Base-by-base conservation (phyloP, 2,888 invertebrate genomes). In the Drosophila kambysellisi region DNA sequence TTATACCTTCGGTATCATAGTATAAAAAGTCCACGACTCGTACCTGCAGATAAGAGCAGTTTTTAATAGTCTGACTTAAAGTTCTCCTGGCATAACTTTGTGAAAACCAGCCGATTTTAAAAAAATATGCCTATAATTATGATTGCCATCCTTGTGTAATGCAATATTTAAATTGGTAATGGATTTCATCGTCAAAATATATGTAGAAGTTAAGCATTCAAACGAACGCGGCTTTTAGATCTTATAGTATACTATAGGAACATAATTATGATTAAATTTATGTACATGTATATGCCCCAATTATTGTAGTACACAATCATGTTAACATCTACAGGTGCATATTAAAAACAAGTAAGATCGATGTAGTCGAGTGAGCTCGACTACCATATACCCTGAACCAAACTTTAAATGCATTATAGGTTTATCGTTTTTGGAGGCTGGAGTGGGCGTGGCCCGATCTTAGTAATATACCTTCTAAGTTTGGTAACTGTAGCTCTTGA, bases 11-110 rank as follows among this genome's bases (percentile, higher is more conserved):
- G 25, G 25, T 25, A 25, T 25, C 25, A 25, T 25, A 25, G 25
- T 3, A 25, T 25, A 25, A 25, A 25, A 25, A 25, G 25, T 30
- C 29, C 41, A 57, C 17, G 39, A 29, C 17, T 20, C 35, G 52
- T 62, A 63, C 58, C 35, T 62, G 53, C 64, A 68, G 50, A 59
- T 59, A 58, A 70, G 63, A 61, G 71, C 50, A 65, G 62, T 68
- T 75, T 69, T 72, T 61, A 71, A 71, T 64, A 69, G 68, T 60
- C 57, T 58, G 69, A 53, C 59, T 65, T 9, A 17, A 17, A 29
- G 29, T 20, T 46, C 4, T 46, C 7, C 20, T 29, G 29, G 9
- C 50, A 48, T 8, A 25, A 48, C 20, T 15, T 20, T 20, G 41
- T 20, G 20, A 5, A 43, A 43, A 43, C 11, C 9, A n/a, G 15